Base-by-base conservation (phyloP, 2,888 invertebrate genomes). In the Didymodactylos carnosus region DNA sequence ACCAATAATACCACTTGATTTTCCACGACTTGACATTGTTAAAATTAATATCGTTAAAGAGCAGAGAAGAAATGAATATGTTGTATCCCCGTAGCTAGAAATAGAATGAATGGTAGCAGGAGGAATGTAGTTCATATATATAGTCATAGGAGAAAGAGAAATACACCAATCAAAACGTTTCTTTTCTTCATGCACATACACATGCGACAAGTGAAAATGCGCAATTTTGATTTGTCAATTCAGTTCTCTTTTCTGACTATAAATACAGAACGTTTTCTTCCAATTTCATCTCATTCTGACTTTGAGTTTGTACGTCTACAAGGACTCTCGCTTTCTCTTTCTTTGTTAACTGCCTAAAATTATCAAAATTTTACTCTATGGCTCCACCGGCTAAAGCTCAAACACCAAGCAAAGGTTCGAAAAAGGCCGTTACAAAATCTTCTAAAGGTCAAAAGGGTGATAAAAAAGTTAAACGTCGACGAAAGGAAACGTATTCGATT, bases 21-120 rank as follows among this genome's bases (percentile, higher is more conserved):
- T 84, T 41, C 84, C 84, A 73, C 83, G 79, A 73, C 83, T 83
- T 78, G 83, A 81, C 83, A 84, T 84, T 46, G 19, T 72, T 53
- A 14, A 23, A 39, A 25, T 16, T 72, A 46, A 46, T 16, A 19
- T 46, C 16, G 16, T 46, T 69, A 27, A 23, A 69, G 69, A 16
- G 13, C n/a, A 16, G 46, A 46, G 19, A 19, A n/a, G 13, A 14
- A 62, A 16, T 62, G 13, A 62, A 62, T n/a, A 14, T 11, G 25
- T 13, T 13, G 14, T n/a, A 62, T 14, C n/a, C 13, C 13, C 29
- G n/a, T 27, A 14, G 13, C 69, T 13, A n/a, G 13, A 14, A 62
- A 25, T 16, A 14, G 23, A 62, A 62, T 62, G 23, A n/a, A 14
- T n/a, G 11, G 11, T 11, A n/a, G 69, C 23, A n/a, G 14, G 69